These are phyloP conservation scores for Aplocera efformata DNA, from an alignment of 2,888 invertebrate species.

Conservation along the genomic window DNA sequence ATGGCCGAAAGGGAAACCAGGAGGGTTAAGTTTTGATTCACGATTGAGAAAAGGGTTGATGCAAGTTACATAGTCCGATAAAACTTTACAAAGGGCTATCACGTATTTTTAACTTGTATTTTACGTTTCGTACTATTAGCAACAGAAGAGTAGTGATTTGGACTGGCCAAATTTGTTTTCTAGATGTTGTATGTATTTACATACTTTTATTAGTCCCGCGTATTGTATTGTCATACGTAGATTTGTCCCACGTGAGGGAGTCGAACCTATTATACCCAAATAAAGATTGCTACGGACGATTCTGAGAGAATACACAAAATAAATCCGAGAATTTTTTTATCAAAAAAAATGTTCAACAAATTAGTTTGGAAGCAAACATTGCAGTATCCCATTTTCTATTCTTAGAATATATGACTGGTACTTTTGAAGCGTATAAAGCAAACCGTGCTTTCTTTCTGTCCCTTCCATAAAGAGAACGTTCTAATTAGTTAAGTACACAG, in stretches of 20 bases:
- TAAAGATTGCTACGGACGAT: too few relatives aligned
- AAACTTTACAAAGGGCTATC: conserved; percentile 5
- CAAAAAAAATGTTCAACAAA: too few relatives aligned
- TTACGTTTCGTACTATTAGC: too few relatives aligned
- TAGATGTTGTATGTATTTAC: too few relatives aligned
- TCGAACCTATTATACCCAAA: too few relatives aligned
- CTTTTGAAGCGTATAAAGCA: neutral
- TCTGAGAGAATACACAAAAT: too few relatives aligned
- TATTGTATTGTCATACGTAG: too few relatives aligned
- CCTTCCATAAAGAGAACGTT: conserved; percentile 10
- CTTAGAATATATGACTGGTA: neutral
- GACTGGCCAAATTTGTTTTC: too few relatives aligned
- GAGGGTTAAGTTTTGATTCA: conserved; percentile 78
- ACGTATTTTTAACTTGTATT: conserved; percentile 1
- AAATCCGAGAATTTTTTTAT: too few relatives aligned
- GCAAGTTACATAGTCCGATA: conserved; percentile 5
- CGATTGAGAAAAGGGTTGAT: conserved; percentile 41
- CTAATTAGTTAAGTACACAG: conserved; percentile 17
- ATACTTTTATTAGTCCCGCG: too few relatives aligned
- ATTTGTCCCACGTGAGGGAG: too few relatives aligned
- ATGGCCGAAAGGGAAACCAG: conserved; percentile 70
- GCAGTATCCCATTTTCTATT: neutral
- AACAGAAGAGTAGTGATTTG: too few relatives aligned
- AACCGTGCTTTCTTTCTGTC: conserved; percentile 13
- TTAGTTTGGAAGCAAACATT: neutral